Percentiles rank a stretch among this genome's conserved stretches.
Conservation (phyloP, 64 coral and sea anemone genomes). For the Montipora cactus region DNA sequence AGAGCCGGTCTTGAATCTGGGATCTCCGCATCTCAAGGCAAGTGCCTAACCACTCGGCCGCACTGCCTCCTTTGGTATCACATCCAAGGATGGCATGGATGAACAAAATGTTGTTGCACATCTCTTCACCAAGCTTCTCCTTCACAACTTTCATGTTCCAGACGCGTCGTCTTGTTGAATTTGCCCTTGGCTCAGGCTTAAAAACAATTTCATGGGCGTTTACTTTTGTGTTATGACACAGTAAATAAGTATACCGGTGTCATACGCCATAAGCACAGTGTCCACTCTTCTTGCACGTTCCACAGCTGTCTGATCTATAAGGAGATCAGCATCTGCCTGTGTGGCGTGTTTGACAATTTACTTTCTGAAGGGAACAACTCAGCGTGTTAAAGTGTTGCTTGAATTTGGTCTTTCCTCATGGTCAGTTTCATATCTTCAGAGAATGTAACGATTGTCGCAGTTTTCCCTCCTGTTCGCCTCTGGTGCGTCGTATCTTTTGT, state of each 20-base stretch:
- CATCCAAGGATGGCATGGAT: too few species aligned
- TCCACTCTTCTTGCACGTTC: too few species aligned
- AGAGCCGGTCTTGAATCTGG: too few species aligned
- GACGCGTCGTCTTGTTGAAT: background rate
- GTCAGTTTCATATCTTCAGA: conserved; percentile 32
- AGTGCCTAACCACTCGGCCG: too few species aligned
- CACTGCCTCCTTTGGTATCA: conserved; percentile 12
- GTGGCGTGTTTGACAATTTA: background rate
- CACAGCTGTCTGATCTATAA: background rate
- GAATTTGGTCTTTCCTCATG: conserved; percentile 46
- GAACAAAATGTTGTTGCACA: conserved; percentile 6
- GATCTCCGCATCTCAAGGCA: too few species aligned
- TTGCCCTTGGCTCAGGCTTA: background rate
- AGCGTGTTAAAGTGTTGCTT: conserved; percentile 58
- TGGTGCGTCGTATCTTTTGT: conserved; percentile 45
- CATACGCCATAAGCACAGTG: too few species aligned
- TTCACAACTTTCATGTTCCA: conserved; percentile 56
- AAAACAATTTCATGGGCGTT: too few species aligned
- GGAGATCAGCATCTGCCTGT: conserved; percentile 22
- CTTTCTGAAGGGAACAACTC: background rate
- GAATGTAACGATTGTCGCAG: conserved; percentile 13
- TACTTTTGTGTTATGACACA: too few species aligned
- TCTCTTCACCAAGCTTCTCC: background rate
- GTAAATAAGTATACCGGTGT: too few species aligned
- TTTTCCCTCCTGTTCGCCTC: background rate